These are phyloP conservation scores for Erethizon dorsatum DNA, from an alignment of 2,797 vertebrate genomes.

Conservation along the genomic window DNA sequence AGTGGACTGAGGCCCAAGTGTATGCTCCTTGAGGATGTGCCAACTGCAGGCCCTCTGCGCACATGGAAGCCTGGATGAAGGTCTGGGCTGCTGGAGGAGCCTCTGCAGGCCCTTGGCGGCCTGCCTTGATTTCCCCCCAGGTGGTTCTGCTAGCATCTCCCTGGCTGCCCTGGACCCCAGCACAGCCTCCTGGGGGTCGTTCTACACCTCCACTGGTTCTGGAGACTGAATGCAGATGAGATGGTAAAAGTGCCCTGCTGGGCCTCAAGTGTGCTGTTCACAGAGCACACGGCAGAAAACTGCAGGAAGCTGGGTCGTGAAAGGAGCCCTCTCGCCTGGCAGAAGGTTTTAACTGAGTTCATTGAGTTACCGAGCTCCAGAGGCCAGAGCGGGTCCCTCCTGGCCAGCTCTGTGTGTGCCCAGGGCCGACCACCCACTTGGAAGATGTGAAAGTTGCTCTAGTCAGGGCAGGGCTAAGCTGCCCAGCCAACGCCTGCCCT, in stretches of 20 bases:
- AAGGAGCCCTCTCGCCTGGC: neutral
- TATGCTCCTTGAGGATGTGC: neutral
- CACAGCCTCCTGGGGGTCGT: rapidly evolving
- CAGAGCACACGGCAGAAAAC: neutral
- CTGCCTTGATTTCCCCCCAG: neutral
- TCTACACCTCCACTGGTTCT: neutral
- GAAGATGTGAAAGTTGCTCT: neutral
- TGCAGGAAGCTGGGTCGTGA: neutral
- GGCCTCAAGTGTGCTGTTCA: too few relatives aligned
- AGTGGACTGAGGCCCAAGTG: rapidly evolving
- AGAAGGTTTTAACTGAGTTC: neutral
- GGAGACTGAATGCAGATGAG: neutral
- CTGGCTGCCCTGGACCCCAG: neutral
- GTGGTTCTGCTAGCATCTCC: neutral
- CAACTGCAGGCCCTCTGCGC: neutral
- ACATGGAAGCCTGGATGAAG: neutral
- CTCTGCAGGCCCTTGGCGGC: neutral
- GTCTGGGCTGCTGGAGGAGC: neutral
- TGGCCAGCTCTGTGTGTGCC: too few relatives aligned
- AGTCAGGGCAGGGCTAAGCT: too few relatives aligned
- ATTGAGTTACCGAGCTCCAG: neutral
- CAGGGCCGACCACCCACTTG: neutral
- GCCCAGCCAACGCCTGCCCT: rapidly evolving
- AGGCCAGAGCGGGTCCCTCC: neutral
- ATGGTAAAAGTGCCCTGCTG: neutral